phyloP scores from a whole-genome alignment of 2,113 vertebrate genomes.

The Pholis gunnellus region DNA sequence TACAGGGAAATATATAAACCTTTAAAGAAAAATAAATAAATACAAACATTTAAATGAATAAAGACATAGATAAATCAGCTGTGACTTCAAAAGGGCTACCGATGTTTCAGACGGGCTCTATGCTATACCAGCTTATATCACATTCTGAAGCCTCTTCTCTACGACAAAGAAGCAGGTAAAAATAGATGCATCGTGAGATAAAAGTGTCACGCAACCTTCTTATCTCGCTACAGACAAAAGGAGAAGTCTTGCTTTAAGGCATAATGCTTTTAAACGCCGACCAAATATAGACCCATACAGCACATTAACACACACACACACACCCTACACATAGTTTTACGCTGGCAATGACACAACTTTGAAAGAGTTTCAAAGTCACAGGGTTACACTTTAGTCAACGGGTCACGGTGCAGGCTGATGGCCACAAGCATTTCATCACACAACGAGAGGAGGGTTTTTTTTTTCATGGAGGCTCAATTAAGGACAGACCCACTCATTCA shows the following conservation, averaged over 20 bases:
- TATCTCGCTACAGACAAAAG: slow-evolving; percentile 25
- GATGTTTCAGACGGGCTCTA: neutral
- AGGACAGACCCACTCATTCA: slow-evolving; percentile 53
- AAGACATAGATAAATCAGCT: neutral
- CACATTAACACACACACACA: slow-evolving; percentile 19
- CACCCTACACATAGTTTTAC: slow-evolving; percentile 38
- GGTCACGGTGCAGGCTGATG: slow-evolving; percentile 62
- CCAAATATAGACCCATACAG: slow-evolving; percentile 41
- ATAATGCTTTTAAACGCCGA: slow-evolving; percentile 17
- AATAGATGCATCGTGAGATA: slow-evolving; percentile 5
- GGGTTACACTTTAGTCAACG: slow-evolving; percentile 45
- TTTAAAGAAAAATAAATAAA: neutral
- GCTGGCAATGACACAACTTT: slow-evolving; percentile 49
- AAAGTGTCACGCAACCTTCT: slow-evolving; percentile 22
- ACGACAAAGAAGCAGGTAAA: neutral
- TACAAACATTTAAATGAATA: neutral
- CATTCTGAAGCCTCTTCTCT: neutral
- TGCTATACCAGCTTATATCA: neutral
- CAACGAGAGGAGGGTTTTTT: slow-evolving; percentile 46
- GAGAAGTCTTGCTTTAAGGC: slow-evolving; percentile 32
- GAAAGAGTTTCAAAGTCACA: slow-evolving; percentile 70
- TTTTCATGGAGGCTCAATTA: slow-evolving; percentile 74
- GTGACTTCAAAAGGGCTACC: neutral
- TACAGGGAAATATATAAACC: neutral
- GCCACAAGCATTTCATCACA: slow-evolving; percentile 49